A percentile compares a stretch with the other conserved stretches of the same genome.
These are phyloP conservation scores for Alsophila aescularia DNA, from an alignment of 2,888 invertebrate species.

Conservation along the genomic window DNA sequence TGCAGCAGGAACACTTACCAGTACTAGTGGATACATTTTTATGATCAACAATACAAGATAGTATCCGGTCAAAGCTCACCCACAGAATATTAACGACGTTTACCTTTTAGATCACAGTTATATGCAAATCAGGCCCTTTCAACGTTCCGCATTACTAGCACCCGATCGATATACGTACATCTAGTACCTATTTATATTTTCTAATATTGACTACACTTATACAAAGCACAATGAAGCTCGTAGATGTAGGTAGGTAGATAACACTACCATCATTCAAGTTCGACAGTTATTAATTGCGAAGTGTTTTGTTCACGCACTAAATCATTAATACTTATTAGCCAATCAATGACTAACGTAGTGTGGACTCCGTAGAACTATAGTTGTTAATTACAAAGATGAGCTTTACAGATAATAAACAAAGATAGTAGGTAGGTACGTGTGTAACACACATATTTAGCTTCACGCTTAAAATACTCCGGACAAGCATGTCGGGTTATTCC, in stretches of 20 bases:
- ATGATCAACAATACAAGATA: slow-evolving; percentile 3
- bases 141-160: slow-evolving; percentile 6
- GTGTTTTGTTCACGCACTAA: not conserved
- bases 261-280: not conserved
- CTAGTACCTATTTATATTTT: no score
- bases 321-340: not conserved
- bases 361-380: no score
- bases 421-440: not conserved
- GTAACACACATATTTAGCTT: not conserved
- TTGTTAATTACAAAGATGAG: not conserved
- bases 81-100: slow-evolving; percentile 22
- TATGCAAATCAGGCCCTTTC: slow-evolving; percentile 17
- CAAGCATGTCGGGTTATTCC: slow-evolving; percentile 8
- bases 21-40: slow-evolving; percentile 20
- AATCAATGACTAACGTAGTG: not conserved
- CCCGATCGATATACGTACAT: not conserved
- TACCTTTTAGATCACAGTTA: slow-evolving; percentile 17
- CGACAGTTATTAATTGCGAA: slow-evolving; percentile 6
- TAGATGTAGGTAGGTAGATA: not conserved
- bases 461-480: slow-evolving; percentile 11
- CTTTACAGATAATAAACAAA: no score
- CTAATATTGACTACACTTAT: no score
- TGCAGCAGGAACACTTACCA: slow-evolving; percentile 16
- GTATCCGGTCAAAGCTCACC: slow-evolving; percentile 24
- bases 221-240: not conserved